A percentile compares a stretch with the other conserved stretches of the same genome.
These are phyloP conservation scores for Arvicanthis niloticus DNA, from an alignment of 2,113 vertebrate species.

Conservation along the genomic window DNA sequence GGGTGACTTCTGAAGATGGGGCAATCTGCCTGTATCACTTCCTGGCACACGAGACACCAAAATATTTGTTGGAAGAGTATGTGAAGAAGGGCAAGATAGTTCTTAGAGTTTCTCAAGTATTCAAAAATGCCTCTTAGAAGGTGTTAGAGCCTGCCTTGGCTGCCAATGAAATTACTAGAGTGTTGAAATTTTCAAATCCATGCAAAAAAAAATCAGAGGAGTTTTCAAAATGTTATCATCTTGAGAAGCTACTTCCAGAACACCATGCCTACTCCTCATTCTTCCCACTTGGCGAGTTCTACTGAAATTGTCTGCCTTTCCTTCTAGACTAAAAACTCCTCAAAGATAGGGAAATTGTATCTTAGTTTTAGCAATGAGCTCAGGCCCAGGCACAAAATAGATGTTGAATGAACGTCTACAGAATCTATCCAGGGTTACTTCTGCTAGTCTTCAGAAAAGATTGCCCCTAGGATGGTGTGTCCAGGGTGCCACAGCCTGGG, in stretches of 20 bases:
- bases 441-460: constrained; percentile 73
- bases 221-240: constrained; percentile 79
- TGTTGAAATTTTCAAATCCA: constrained; percentile 75
- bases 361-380: not conserved
- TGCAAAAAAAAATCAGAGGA: constrained; percentile 69
- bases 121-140: constrained; percentile 61
- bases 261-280: not conserved
- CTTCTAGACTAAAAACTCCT: not conserved
- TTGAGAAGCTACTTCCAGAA: constrained; percentile 57
- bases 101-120: not conserved
- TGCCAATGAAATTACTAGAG: constrained; percentile 76
- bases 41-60: not conserved
- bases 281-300: not conserved
- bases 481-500: constrained; percentile 70
- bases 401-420: not conserved
- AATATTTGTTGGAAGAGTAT: not conserved
- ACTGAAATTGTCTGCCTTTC: not conserved
- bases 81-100: not conserved
- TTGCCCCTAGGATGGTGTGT: constrained; percentile 76
- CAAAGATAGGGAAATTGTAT: too few species aligned
- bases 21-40: not conserved
- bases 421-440: not conserved
- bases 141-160: constrained; percentile 68
- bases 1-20: not conserved
- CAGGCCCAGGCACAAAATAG: not conserved